A percentile compares a stretch with the other conserved stretches of the same genome.
phyloP scores from a whole-genome alignment of 2,113 vertebrate species.

The Grammomys dolichurus region DNA sequence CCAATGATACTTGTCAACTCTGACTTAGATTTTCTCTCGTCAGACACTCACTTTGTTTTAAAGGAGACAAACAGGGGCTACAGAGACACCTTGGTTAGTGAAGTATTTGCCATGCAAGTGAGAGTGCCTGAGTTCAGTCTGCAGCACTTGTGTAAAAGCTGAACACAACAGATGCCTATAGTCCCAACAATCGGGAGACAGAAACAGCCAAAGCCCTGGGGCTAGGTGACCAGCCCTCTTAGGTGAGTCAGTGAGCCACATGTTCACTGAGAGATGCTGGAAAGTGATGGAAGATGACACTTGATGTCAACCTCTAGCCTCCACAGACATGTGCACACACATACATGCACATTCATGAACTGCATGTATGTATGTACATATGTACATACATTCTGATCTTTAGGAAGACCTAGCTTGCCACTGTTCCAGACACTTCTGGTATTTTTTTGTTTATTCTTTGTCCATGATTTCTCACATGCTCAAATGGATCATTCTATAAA shows the following conservation, averaged over 20 bases:
- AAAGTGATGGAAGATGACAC: background rate
- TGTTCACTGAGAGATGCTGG: background rate
- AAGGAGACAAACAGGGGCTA: background rate
- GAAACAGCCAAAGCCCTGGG: background rate
- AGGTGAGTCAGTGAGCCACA: background rate
- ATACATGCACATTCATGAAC: background rate
- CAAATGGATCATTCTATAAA: background rate
- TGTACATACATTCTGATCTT: background rate
- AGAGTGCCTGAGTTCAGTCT: too few species aligned
- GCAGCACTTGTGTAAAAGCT: background rate
- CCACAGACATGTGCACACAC: background rate
- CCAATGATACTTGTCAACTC: background rate
- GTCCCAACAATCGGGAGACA: background rate
- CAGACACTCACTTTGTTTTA: background rate
- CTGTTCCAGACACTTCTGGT: accelerated
- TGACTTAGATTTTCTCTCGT: conserved; percentile 1
- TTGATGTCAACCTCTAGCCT: background rate
- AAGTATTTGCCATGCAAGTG: too few species aligned
- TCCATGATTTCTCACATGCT: background rate
- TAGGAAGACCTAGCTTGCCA: background rate
- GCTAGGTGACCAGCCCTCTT: background rate
- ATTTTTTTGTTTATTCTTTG: background rate
- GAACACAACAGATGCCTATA: background rate
- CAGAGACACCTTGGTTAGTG: too few species aligned
- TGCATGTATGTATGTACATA: background rate